Evolutionary conservation across 2,113 vertebrate species (phyloP).

Genomic region (Ammodytes marinus): DNA sequence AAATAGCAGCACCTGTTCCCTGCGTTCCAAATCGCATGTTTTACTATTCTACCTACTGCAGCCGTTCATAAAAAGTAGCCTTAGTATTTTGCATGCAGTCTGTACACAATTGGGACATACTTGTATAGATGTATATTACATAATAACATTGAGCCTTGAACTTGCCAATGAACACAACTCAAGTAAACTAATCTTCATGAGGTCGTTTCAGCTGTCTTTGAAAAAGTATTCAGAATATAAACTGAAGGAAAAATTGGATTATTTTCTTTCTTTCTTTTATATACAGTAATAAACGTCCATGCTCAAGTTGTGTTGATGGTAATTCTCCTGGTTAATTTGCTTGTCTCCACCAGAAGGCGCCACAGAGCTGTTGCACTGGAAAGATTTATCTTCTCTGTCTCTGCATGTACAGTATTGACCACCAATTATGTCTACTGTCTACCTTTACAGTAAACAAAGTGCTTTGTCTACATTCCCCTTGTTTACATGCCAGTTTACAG

Average conservation of each 20-base stretch:
- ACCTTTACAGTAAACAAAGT: not conserved
- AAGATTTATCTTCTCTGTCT: not conserved
- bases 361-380: not conserved
- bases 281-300: not conserved
- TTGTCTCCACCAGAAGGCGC: constrained; percentile 25
- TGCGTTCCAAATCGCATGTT: too few relatives aligned
- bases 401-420: not conserved
- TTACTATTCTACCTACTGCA: too few relatives aligned
- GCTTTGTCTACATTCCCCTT: too few relatives aligned
- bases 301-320: too few relatives aligned
- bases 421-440: not conserved
- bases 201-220: not conserved
- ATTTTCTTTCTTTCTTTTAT: not conserved
- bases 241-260: not conserved
- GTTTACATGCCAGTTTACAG: too few relatives aligned
- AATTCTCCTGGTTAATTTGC: not conserved
- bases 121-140: too few relatives aligned
- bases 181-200: not conserved
- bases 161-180: too few relatives aligned
- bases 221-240: not conserved
- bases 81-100: too few relatives aligned
- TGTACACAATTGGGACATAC: too few relatives aligned
- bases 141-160: too few relatives aligned
- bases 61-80: too few relatives aligned
- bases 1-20: too few relatives aligned